Evolutionary conservation across 1,140 invertebrate genomes (phyloP), one percentile per base, ranked within the genome.

Genomic region (Idris sp.): DNA sequence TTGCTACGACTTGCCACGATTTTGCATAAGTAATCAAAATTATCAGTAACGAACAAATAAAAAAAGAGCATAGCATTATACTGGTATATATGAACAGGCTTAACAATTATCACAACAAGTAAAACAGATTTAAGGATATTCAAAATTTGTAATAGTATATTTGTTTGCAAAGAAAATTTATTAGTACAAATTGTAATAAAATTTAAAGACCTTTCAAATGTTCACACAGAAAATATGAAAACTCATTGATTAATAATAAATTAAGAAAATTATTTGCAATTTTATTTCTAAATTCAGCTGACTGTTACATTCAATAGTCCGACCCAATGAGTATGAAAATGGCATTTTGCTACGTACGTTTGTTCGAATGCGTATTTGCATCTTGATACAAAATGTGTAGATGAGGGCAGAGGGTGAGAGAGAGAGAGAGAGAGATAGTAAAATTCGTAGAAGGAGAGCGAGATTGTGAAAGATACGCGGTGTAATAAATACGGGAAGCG

Each of bases 401-500:
- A 68, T 73, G 58, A 68, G 31, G 43, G 30, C 38, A 30, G 53
- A 65, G 22, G 8, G 22, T 4, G 22, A 25, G 49, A 48, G 72
- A 71, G 33, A 59, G 61, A 48, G 67, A 71, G 33, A 49, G 62
- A 44, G 67, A 72, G 35, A 44, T 33, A 49, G 22, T 14, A 16
- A 19, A 9, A 40, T 11, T 6, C 19, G 48, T 36, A 73, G 53
- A 64, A 65, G 48, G 62, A 58, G 65, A 53, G 41, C 35, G 51
- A 58, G 67, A 68, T 73, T 59, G 43, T 11, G 58, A 77, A 68
- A 76, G 67, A 74, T 69, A 73, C 59, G 48, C 33, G 13, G 30
- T 46, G 76, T 56, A 78, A 80, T 80, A 80, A 80, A 80, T 80
- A 80, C 77, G 59, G 68, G 73, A 73, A 80, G 72, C 65, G 76